A percentile compares a stretch with the other conserved stretches of the same genome.
Evolutionary conservation across 1,140 invertebrate genomes (phyloP).

Genomic region (Littorina saxatilis): DNA sequence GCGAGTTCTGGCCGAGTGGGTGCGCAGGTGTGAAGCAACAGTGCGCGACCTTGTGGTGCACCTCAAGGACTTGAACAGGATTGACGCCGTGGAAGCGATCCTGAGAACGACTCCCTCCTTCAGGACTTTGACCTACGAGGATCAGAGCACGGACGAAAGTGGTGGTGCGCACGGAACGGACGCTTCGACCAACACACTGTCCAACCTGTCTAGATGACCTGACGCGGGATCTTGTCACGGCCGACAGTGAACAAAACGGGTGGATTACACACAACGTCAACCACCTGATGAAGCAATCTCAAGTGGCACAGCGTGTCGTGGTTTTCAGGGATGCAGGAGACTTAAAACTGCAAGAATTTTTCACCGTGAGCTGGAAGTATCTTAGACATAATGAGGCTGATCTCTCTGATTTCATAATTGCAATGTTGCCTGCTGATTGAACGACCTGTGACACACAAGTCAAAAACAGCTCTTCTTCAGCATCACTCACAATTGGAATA

Average conservation of each 20-base stretch:
- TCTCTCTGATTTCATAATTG: too few species aligned
- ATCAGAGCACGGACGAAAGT: slow-evolving; percentile 66
- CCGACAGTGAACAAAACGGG: neutral
- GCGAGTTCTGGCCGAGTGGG: slow-evolving; percentile 77
- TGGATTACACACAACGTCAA: neutral
- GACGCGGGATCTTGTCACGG: neutral
- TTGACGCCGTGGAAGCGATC: slow-evolving; percentile 78
- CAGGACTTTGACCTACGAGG: slow-evolving; percentile 66
- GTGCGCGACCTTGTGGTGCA: slow-evolving; percentile 77
- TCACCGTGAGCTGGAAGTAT: too few species aligned
- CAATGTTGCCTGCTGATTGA: too few species aligned
- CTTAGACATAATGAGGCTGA: too few species aligned
- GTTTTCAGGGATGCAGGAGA: too few species aligned
- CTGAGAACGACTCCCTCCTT: slow-evolving; percentile 76
- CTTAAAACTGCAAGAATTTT: too few species aligned
- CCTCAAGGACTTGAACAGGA: slow-evolving; percentile 77
- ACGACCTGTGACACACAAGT: too few species aligned
- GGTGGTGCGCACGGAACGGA: slow-evolving; percentile 50
- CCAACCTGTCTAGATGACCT: slow-evolving; percentile 67
- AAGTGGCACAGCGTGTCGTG: too few species aligned
- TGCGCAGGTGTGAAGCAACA: slow-evolving; percentile 71
- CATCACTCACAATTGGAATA: too few species aligned
- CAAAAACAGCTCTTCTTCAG: too few species aligned
- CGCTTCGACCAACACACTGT: slow-evolving; percentile 70
- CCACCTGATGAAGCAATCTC: too few species aligned